Conservation (phyloP, 2,797 vertebrate genomes). For the Betta splendens region DNA sequence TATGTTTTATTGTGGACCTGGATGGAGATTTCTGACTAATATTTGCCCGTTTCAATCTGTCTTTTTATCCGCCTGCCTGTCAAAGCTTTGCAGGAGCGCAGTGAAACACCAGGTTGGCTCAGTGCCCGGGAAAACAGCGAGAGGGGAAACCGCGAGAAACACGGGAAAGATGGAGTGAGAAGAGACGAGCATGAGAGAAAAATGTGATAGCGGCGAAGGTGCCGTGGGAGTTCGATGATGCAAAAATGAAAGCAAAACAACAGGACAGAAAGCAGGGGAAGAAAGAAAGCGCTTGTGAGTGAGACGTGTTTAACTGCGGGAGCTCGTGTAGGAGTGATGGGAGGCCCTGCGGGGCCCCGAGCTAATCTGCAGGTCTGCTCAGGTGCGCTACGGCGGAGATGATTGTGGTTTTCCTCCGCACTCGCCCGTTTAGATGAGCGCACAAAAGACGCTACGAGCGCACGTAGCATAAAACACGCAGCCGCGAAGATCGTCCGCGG, state of each 20-base stretch:
- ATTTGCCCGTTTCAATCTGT: neutral
- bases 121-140: constrained; percentile 42
- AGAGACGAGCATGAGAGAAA: constrained; percentile 48
- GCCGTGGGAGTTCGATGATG: constrained; percentile 45
- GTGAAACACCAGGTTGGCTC: constrained; percentile 48
- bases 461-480: constrained; percentile 22
- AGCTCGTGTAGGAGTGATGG: constrained; percentile 69
- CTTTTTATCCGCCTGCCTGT: constrained; percentile 8
- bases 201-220: constrained; percentile 32
- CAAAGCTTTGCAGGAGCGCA: constrained; percentile 15
- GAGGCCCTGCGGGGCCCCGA: constrained; percentile 53
- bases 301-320: constrained; percentile 65
- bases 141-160: constrained; percentile 12
- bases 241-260: constrained; percentile 67
- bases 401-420: constrained; percentile 29
- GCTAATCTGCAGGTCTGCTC: constrained; percentile 68
- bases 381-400: constrained; percentile 54
- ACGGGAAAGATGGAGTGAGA: constrained; percentile 38
- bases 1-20: neutral
- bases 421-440: constrained; percentile 12
- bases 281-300: constrained; percentile 40
- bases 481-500: constrained; percentile 3
- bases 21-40: constrained; percentile 1
- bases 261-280: constrained; percentile 44
- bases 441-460: constrained; percentile 7